Base-by-base conservation (phyloP, 2,113 vertebrate genomes). In the Pseudolaguvia tuberculata region DNA sequence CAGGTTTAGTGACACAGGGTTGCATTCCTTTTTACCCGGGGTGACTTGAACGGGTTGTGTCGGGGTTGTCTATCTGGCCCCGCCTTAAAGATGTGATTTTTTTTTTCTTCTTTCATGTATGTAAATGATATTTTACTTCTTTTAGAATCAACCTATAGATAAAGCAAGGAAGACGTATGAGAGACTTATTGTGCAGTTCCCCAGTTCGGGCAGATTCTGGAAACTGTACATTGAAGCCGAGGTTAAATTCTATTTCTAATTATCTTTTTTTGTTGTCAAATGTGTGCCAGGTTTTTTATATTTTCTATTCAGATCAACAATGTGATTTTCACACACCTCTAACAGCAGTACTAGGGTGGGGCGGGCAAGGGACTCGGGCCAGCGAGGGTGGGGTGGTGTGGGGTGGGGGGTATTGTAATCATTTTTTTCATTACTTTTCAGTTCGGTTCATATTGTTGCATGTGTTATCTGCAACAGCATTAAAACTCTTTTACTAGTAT, bases 1-100 rank as follows among this genome's bases (percentile, higher is more conserved):
- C 97, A 99, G 97, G 97, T 99, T 99, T 98, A 99, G 96, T 98
- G 94, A 96, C 89, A 94, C 94, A 97, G 96, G 95, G 95, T 98
- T 99, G 96, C 93, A 93, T 98, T 98, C 90, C 90, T 72, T 72
- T 93, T 89, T 94, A 90, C 92, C 90, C 21, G 84, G 91, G 90
- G 87, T 87, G 81, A 87, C 80, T 50, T 82, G 83, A 80, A 84
- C 70, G 85, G 87, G 85, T 48, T 68, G 62, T 72, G 29, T 42
- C 70, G 52, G 66, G 20, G 75, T 59, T 70, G 75, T 62, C 8
- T 13, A 48, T 78, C 63, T 39, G 61, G 23, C 39, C 61, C 72
- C n/a, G n/a, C 68, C 58, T 50, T 31, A 72, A 82, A 83, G 57
- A 70, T 5, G 42, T 23, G 1, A 20, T 72, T 65, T 50, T 29